These are phyloP conservation scores for Athetis lepigone DNA, from an alignment of 2,888 invertebrate genomes.

Conservation along the genomic window DNA sequence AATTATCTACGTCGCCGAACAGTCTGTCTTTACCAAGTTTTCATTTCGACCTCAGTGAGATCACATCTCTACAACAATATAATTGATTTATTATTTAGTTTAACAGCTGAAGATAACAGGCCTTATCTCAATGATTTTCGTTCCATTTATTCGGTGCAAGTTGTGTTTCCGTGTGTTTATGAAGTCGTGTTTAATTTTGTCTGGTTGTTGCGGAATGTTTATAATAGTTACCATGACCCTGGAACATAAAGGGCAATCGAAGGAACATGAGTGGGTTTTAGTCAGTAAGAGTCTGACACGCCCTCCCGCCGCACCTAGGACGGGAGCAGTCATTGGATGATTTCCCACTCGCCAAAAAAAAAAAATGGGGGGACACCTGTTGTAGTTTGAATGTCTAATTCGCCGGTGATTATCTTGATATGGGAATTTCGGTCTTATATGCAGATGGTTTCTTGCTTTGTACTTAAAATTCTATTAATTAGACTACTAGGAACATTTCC, in stretches of 20 bases:
- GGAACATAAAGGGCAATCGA: too few relatives aligned
- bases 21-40: conserved; percentile 35
- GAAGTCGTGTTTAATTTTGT: conserved; percentile 10
- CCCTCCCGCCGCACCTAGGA: too few relatives aligned
- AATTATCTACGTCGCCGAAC: conserved; percentile 19
- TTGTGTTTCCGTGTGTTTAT: conserved; percentile 18
- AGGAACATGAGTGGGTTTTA: too few relatives aligned
- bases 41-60: conserved; percentile 40
- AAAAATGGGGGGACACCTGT: background rate
- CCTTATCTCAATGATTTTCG: conserved; percentile 55
- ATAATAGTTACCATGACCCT: too few relatives aligned
- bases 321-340: too few relatives aligned
- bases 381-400: conserved; percentile 2
- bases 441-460: conserved; percentile 5
- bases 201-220: too few relatives aligned
- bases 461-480: background rate
- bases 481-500: too few relatives aligned
- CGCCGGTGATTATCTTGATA: background rate
- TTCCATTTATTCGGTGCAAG: conserved; percentile 49
- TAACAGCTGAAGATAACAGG: conserved; percentile 57
- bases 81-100: conserved; percentile 54
- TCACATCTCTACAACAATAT: conserved; percentile 43
- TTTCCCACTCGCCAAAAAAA: too few relatives aligned
- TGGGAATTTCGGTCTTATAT: background rate
- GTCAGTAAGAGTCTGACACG: too few relatives aligned